Evolutionary conservation across 2,888 invertebrate genomes (phyloP).

Genomic region (Oligia strigilis): DNA sequence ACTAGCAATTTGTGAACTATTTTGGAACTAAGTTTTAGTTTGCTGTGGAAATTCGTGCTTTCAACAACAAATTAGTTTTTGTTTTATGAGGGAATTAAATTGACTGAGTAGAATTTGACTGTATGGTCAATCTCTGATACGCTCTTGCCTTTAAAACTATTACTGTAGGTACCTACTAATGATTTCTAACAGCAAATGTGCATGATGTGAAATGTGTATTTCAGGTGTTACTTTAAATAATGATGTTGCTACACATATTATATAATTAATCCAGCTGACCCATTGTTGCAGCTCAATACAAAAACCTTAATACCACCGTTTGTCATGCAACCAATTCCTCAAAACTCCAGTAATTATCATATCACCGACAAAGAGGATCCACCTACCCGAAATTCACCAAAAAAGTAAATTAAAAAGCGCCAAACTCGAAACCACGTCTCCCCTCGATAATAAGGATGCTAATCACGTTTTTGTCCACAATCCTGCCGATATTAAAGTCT

Average conservation of each 20-base stretch:
- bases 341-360: slow-evolving; percentile 48
- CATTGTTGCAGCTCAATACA: neutral
- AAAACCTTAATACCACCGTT: neutral
- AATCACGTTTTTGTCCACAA: slow-evolving; percentile 58
- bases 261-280: neutral
- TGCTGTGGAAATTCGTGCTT: slow-evolving; percentile 12
- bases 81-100: slow-evolving; percentile 19
- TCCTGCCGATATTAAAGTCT: slow-evolving; percentile 51
- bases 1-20: slow-evolving; percentile 18
- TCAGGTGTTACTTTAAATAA: neutral
- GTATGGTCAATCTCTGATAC: neutral
- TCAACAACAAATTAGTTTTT: slow-evolving; percentile 34
- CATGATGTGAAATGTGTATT: neutral
- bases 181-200: neutral
- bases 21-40: slow-evolving; percentile 5
- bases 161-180: neutral
- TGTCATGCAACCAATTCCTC: slow-evolving; percentile 20
- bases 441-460: slow-evolving; percentile 64
- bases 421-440: slow-evolving; percentile 26
- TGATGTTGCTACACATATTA: too few species aligned
- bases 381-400: slow-evolving; percentile 23
- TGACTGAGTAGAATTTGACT: neutral
- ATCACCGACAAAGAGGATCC: slow-evolving; percentile 31
- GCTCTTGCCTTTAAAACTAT: neutral
- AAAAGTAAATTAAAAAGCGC: slow-evolving; percentile 60